Conservation (phyloP, 2,888 invertebrate genomes). For the Drosophila vallismaia region DNA sequence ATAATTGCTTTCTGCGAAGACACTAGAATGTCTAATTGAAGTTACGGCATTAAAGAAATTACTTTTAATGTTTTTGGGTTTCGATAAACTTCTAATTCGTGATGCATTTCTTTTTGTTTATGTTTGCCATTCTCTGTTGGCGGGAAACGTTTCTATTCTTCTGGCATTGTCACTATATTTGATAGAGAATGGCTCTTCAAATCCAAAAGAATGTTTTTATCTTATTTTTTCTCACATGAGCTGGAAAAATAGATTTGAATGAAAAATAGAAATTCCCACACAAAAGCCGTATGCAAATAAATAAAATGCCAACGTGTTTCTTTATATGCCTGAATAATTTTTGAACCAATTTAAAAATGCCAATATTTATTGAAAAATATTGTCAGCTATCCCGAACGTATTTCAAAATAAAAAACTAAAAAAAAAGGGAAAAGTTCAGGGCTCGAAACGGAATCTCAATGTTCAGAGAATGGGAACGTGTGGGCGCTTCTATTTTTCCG, state of each 20-base stretch:
- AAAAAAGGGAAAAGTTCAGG: slow-evolving; percentile 12
- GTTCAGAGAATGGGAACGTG: slow-evolving; percentile 7
- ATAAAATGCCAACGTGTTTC: slow-evolving; percentile 57
- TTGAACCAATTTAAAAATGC: slow-evolving; percentile 65
- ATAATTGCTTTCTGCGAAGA: not conserved
- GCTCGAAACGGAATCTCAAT: slow-evolving; percentile 22
- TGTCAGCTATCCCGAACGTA: slow-evolving; percentile 31
- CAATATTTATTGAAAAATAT: slow-evolving; percentile 75
- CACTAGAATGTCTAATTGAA: not conserved
- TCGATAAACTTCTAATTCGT: not conserved
- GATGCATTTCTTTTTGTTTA: slow-evolving; percentile 16
- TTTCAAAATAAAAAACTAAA: slow-evolving; percentile 33
- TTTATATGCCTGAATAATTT: slow-evolving; percentile 72
- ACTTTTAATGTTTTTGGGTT: slow-evolving; percentile 26
- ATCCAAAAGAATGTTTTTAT: slow-evolving; percentile 22
- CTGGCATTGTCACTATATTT: slow-evolving; percentile 19
- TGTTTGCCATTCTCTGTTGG: slow-evolving; percentile 27
- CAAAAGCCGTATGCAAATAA: slow-evolving; percentile 46
- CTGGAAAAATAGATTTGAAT: slow-evolving; percentile 46
- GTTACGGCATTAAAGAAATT: slow-evolving; percentile 15
- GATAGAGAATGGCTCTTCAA: slow-evolving; percentile 17
- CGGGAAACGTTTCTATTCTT: slow-evolving; percentile 46
- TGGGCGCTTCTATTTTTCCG: slow-evolving; percentile 48
- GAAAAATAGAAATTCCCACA: slow-evolving; percentile 34
- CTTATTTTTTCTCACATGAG: slow-evolving; percentile 52